A percentile compares a stretch with the other conserved stretches of the same genome.
Conservation (phyloP, 1,140 invertebrate species). For the Oryctes rhinoceros region DNA sequence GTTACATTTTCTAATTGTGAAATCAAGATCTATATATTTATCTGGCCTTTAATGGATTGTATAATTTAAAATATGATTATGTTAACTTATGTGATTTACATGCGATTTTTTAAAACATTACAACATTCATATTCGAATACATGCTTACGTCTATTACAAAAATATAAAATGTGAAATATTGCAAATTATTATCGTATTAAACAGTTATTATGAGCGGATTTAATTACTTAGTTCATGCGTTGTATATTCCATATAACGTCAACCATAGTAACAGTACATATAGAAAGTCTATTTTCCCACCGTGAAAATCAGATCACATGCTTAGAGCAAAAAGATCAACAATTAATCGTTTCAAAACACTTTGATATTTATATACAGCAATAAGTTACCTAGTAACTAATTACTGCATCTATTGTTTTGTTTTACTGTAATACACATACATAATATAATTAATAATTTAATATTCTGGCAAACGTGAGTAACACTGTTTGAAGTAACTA, state of each 20-base stretch:
- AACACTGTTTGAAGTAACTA: no score
- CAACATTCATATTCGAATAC: no score
- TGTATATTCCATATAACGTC: background rate
- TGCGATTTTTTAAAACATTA: no score
- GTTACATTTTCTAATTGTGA: no score
- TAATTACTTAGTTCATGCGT: slow-evolving; percentile 9
- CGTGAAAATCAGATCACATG: slow-evolving; percentile 29
- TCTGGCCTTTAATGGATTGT: no score
- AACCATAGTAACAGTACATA: slow-evolving; percentile 4
- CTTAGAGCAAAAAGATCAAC: background rate
- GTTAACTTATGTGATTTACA: no score
- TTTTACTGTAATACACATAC: no score
- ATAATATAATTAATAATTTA: no score
- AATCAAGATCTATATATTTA: no score
- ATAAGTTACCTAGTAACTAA: slow-evolving; percentile 16
- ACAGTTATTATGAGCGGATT: slow-evolving; percentile 27
- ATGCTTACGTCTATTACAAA: no score
- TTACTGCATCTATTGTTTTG: slow-evolving; percentile 7
- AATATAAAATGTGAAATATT: slow-evolving; percentile 19
- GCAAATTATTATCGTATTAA: slow-evolving; percentile 35
- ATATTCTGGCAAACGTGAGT: no score
- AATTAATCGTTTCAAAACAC: slow-evolving; percentile 23
- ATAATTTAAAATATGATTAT: no score
- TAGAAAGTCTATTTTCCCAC: slow-evolving; percentile 36
- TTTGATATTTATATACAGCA: slow-evolving; percentile 26